A percentile compares a stretch with the other conserved stretches of the same genome.
Evolutionary conservation across 2,888 invertebrate species (phyloP).

Genomic region (Panzeria rudis): DNA sequence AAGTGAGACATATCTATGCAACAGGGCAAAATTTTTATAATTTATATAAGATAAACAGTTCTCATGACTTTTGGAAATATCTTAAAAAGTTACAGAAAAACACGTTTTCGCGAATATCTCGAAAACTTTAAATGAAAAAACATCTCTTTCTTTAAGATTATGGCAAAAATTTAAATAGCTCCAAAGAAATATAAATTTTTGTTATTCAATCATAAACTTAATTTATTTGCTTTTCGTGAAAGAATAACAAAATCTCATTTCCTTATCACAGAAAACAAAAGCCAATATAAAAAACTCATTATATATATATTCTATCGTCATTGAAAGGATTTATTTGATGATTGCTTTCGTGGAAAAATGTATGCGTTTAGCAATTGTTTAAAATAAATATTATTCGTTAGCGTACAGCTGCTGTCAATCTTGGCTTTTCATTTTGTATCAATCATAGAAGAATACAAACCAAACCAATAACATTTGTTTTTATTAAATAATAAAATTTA

Average conservation of each 20-base stretch:
- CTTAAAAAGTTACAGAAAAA: no score
- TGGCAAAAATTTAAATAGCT: no score
- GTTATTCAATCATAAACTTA: no score
- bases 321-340: background rate
- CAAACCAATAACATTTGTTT: background rate
- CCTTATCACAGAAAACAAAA: background rate
- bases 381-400: background rate
- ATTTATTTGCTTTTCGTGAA: background rate
- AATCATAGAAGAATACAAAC: no score
- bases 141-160: no score
- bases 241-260: background rate
- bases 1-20: no score
- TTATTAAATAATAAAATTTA: conserved; percentile 15
- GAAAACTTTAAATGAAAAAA: no score
- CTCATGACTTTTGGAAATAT: no score
- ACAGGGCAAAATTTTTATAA: no score
- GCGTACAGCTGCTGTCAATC: conserved; percentile 27
- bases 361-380: background rate
- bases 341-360: background rate
- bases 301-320: background rate
- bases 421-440: background rate
- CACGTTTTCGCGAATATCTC: no score
- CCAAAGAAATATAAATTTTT: no score
- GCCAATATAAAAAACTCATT: conserved; percentile 3
- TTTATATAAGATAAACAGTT: no score